These are phyloP conservation scores for Jacana jacana DNA, from an alignment of 2,113 vertebrate genomes.

Conservation along the genomic window DNA sequence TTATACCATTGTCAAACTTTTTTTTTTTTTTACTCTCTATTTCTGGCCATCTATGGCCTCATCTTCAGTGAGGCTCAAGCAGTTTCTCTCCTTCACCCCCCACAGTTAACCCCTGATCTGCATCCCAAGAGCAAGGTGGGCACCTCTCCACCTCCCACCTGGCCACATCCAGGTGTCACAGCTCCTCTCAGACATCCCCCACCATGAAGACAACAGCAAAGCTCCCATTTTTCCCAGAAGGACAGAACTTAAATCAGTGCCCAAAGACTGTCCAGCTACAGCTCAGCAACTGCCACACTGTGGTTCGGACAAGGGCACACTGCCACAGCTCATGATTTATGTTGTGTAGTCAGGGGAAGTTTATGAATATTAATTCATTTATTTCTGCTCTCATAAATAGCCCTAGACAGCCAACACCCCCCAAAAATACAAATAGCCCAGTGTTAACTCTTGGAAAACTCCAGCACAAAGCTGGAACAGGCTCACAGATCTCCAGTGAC, in stretches of 20 bases:
- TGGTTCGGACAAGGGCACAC: background rate
- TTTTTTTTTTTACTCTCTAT: background rate
- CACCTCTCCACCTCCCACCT: background rate
- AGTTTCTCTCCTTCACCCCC: background rate
- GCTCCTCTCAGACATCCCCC: background rate
- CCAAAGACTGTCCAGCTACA: background rate
- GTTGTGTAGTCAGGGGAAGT: background rate
- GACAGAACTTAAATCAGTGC: background rate
- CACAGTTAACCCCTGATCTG: background rate
- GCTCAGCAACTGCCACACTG: background rate
- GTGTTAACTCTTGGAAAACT: background rate
- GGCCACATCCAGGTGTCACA: accelerated
- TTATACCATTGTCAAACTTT: background rate
- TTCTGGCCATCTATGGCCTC: background rate
- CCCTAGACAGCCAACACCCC: background rate
- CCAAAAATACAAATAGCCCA: background rate
- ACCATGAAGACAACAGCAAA: accelerated
- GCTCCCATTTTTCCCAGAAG: background rate
- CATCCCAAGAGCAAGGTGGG: background rate
- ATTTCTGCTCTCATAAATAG: background rate
- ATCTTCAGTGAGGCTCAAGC: accelerated
- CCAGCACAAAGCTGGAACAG: background rate
- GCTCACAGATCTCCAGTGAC: background rate
- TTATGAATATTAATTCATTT: background rate
- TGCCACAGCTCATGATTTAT: background rate